Evolutionary conservation across 2,797 vertebrate species (phyloP), one percentile per base, ranked within the genome.

Genomic region (Apogon talboti): DNA sequence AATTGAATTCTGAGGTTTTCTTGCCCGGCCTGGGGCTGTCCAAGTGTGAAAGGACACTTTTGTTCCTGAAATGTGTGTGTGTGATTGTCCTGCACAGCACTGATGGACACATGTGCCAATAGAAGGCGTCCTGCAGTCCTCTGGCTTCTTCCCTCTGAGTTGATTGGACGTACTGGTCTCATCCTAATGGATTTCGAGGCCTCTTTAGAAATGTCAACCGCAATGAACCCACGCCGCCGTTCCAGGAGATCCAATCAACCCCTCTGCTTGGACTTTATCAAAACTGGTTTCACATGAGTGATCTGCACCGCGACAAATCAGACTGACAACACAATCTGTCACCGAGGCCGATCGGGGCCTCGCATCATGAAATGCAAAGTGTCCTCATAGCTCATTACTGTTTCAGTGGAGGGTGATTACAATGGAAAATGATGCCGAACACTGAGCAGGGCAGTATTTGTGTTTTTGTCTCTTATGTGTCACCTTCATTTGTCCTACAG

Each of bases 1-100:
- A 93, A 94, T 93, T 90, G 87, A 92, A 89, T 93, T 92, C 83
- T 40, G 83, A 76, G 69, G 84, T 85, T 85, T 74, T 71, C 11
- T 4, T 12, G 11, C 47, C 51, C 35, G 35, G 76, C 82, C 78
- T 3, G 35, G 71, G 79, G 82, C 71, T 77, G 74, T 87, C 79
- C 71, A 66, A 79, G 82, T 86, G 87, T 90, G 86, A 91, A 88
- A 84, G 74, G 80, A 81, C 78, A 87, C 80, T 84, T 87, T 83
- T 89, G 82, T 89, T 72, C 81, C 50, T 45, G n/a, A 82, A 84
- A 87, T 64, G 76, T 61, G 66, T 37, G 67, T 67, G 53, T 65
- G 1, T 76, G 77, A 88, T 81, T 66, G 81, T 81, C 83, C 83
- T 40, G 63, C 60, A 14, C 43, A 0, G 48, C 0, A 24, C 60